Evolutionary conservation across 2,113 vertebrate genomes (phyloP).

Genomic region (Sphaerodactylus townsendi): DNA sequence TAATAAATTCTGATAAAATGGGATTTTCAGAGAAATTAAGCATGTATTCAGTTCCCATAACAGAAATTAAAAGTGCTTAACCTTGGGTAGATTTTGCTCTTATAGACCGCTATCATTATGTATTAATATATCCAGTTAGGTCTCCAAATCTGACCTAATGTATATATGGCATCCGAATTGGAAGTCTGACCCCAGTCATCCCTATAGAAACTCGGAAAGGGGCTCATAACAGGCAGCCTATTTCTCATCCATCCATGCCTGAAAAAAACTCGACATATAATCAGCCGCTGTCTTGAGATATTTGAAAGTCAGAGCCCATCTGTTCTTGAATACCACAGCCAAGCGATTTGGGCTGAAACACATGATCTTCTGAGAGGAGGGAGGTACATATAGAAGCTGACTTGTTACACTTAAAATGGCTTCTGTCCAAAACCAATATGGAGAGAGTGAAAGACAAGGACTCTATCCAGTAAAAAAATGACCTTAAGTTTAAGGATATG

Average conservation of each 20-base stretch:
- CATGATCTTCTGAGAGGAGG: constrained; percentile 41
- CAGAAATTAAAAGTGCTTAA: not conserved
- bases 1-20: no score
- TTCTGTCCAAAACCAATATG: constrained; percentile 52
- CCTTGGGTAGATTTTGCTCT: not conserved
- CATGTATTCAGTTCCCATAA: not conserved
- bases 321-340: constrained; percentile 29
- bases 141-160: not conserved
- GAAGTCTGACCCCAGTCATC: not conserved
- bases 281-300: constrained; percentile 46
- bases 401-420: constrained; percentile 50
- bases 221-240: not conserved
- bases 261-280: constrained; percentile 43
- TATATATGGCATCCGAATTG: not conserved
- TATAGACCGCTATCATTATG: not conserved
- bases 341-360: not conserved
- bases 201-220: not conserved
- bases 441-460: constrained; percentile 34
- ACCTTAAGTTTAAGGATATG: constrained; percentile 52
- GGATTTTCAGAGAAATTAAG: not conserved
- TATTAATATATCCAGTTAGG: not conserved
- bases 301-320: constrained; percentile 34
- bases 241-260: not conserved
- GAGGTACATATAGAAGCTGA: constrained; percentile 14
- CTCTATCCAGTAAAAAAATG: constrained; percentile 42